phyloP scores from a whole-genome alignment of 1,140 invertebrate genomes.

The Leptopilina clavipes region DNA sequence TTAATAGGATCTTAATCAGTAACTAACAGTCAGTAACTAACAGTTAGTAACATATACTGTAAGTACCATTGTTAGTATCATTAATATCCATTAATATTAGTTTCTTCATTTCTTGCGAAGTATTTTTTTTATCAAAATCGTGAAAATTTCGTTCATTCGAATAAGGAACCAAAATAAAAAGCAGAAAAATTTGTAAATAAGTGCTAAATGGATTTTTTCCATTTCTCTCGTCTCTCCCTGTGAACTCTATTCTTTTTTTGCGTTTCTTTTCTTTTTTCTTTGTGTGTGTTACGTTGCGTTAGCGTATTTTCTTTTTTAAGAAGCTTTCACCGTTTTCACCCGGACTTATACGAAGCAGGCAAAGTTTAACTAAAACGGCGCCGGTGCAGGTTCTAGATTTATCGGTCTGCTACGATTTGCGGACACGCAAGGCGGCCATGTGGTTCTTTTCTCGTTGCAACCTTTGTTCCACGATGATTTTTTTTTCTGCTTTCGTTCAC shows the following conservation, averaged over 20 bases:
- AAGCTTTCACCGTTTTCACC: slow-evolving; percentile 18
- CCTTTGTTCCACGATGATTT: background rate
- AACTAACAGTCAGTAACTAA: too few relatives aligned
- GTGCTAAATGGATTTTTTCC: too few relatives aligned
- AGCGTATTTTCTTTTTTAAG: slow-evolving; percentile 20
- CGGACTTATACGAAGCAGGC: slow-evolving; percentile 49
- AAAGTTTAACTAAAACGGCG: slow-evolving; percentile 62
- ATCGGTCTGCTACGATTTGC: slow-evolving; percentile 59
- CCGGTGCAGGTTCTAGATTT: slow-evolving; percentile 65
- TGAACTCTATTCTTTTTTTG: background rate
- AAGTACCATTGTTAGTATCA: too few relatives aligned
- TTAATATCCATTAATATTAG: too few relatives aligned
- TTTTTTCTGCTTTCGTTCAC: slow-evolving; percentile 25
- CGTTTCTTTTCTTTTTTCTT: background rate
- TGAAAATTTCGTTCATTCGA: too few relatives aligned
- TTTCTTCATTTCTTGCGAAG: too few relatives aligned
- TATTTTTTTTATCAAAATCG: too few relatives aligned
- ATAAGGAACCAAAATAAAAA: too few relatives aligned
- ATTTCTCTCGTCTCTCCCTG: too few relatives aligned
- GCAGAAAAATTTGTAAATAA: too few relatives aligned
- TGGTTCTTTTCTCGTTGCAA: slow-evolving; percentile 40
- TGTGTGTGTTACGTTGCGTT: background rate
- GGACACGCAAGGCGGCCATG: slow-evolving; percentile 53
- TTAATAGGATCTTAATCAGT: too few relatives aligned
- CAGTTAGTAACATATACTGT: too few relatives aligned